Evolutionary conservation across 1,140 invertebrate genomes (phyloP).

Genomic region (Phymorhynchus buccinoides): DNA sequence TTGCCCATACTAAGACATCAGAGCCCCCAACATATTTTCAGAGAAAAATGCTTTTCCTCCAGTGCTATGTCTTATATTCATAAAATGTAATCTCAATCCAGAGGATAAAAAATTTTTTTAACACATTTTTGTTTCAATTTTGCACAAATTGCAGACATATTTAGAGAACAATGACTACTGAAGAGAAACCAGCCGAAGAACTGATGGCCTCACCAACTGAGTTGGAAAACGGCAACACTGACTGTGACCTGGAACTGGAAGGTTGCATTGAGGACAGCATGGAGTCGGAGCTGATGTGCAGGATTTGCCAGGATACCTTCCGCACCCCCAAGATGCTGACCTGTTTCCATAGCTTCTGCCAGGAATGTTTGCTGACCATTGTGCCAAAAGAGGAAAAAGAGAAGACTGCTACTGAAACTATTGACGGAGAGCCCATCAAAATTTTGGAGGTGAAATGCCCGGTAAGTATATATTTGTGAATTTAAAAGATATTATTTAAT

Average conservation of each 20-base stretch:
- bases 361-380: slow-evolving; percentile 85
- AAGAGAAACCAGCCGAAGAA: slow-evolving; percentile 23
- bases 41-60: too few species aligned
- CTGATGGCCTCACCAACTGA: not conserved
- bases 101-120: too few species aligned
- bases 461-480: too few species aligned
- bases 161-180: not conserved
- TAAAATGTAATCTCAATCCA: too few species aligned
- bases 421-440: slow-evolving; percentile 33
- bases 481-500: too few species aligned
- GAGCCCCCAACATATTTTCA: too few species aligned
- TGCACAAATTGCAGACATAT: too few species aligned
- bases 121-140: too few species aligned
- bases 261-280: slow-evolving; percentile 11
- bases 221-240: not conserved
- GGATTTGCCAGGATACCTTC: slow-evolving; percentile 80
- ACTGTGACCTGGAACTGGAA: not conserved
- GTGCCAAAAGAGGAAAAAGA: slow-evolving; percentile 77
- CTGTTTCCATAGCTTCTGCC: slow-evolving; percentile 94
- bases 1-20: too few species aligned
- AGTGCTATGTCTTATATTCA: too few species aligned
- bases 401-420: slow-evolving; percentile 71
- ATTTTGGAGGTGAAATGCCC: not conserved
- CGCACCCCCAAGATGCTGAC: slow-evolving; percentile 86
- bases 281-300: slow-evolving; percentile 53